Evolutionary conservation across 2,113 vertebrate species (phyloP), one percentile per base, ranked within the genome.

Genomic region (Cebus imitator): DNA sequence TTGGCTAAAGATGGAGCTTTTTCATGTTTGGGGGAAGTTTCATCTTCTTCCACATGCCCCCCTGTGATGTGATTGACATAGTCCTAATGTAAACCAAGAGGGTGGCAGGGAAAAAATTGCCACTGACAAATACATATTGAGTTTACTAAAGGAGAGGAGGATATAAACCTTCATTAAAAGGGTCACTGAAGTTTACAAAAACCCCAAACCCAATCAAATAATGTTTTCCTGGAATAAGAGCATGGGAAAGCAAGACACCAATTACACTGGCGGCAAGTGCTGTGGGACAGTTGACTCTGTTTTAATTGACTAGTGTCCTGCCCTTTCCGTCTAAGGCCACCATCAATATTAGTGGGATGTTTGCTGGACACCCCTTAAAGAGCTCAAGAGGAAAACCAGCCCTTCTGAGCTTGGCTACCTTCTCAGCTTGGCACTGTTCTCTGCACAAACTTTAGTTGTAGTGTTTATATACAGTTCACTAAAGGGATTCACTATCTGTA

Each of bases 221-320:
- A 18, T 87, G 68, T 91, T 96, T 93, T 95, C 96, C 96, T 96
- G 97, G 95, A 98, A 98, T 93, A 93, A 98, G 78, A 94, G 87
- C 98, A 93, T 98, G 98, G 98, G 98, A 98, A 98, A 98, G 61
- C 92, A 90, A 95, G 96, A 97, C 92, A 96, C 92, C 95, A 98
- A 97, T 98, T 98, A 98, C 0, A 58, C 96, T 97, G 98, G 97
- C 72, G 97, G 96, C 97, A 91, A 97, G 94, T 97, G 94, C 94
- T 85, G 94, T 94, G 97, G 96, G 96, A 96, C 66, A 90, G 90
- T 96, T 97, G 97, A 73, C 90, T 98, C 76, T 95, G 43, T 81
- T 97, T 93, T 97, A 98, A 98, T 98, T 98, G 52, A 98, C 95
- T 94, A 90, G 95, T 97, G 98, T 97, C 79, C 83, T 97, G 96